Evolutionary conservation across 23 tunicate species (phyloP).

Genomic region (Oikopleura albicans): DNA sequence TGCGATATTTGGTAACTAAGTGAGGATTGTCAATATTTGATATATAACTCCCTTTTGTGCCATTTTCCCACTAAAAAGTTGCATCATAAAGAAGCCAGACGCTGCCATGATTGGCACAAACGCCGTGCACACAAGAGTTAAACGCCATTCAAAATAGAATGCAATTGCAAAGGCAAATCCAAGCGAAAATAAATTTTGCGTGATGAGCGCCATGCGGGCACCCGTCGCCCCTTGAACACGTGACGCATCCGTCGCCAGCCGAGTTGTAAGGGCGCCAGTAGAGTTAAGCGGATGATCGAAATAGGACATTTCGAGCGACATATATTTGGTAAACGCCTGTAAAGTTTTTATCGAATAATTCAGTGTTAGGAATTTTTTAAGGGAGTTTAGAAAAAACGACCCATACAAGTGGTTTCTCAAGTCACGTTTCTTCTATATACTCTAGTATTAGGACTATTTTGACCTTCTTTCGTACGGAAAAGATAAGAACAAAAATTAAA

Average conservation of each 20-base stretch:
- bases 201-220: conserved; percentile 32
- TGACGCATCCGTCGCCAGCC: conserved; percentile 94
- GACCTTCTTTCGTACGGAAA: too few relatives aligned
- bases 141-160: conserved; percentile 81
- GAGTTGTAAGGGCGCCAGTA: conserved; percentile 87
- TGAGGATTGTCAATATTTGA: background rate
- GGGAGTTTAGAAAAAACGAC: too few relatives aligned
- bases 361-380: too few relatives aligned
- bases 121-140: conserved; percentile 50
- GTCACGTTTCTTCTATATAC: too few relatives aligned
- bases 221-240: conserved; percentile 91
- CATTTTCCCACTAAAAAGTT: conserved; percentile 76
- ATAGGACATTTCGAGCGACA: conserved; percentile 30
- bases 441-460: too few relatives aligned
- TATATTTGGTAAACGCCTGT: background rate
- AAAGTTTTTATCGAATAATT: too few relatives aligned
- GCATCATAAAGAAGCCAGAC: conserved; percentile 69
- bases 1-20: background rate
- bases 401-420: too few relatives aligned
- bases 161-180: conserved; percentile 97
- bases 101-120: conserved; percentile 90
- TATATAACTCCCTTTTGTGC: background rate
- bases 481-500: too few relatives aligned
- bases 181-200: conserved; percentile 59
- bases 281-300: conserved; percentile 85